Conservation (phyloP, 2,888 invertebrate species). For the Gortyna flavago region DNA sequence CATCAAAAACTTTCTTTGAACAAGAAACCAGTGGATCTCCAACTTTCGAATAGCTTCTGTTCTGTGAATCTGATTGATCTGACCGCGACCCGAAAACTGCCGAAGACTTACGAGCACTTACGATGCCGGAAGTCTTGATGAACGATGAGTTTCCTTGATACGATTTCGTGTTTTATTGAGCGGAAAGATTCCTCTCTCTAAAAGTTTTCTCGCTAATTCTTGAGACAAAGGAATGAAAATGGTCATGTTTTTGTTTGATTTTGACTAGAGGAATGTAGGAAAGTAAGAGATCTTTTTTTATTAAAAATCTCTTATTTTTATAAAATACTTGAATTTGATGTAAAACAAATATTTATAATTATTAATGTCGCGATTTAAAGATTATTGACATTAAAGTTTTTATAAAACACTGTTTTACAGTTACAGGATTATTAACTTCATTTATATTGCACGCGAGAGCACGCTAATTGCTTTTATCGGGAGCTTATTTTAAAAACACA, state of each 20-base stretch:
- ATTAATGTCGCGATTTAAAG: background rate
- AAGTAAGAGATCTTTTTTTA: background rate
- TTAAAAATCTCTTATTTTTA: too few species aligned
- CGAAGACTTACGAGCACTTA: slow-evolving; percentile 47
- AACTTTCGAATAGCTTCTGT: slow-evolving; percentile 38
- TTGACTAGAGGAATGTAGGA: background rate
- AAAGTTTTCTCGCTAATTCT: slow-evolving; percentile 24
- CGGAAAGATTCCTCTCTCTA: slow-evolving; percentile 28
- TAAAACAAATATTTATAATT: background rate
- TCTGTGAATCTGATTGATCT: slow-evolving; percentile 14
- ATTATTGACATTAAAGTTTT: background rate
- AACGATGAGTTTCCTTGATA: slow-evolving; percentile 37
- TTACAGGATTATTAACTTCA: background rate
- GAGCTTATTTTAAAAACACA: too few species aligned
- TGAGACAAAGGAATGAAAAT: slow-evolving; percentile 1
- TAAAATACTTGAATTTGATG: too few species aligned
- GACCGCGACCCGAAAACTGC: slow-evolving; percentile 17
- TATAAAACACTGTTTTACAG: background rate
- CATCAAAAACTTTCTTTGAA: slow-evolving; percentile 38
- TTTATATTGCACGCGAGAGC: too few species aligned
- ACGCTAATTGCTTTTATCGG: too few species aligned
- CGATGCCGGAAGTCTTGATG: slow-evolving; percentile 46
- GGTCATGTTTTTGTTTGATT: background rate
- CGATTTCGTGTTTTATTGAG: slow-evolving; percentile 28
- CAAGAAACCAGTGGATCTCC: slow-evolving; percentile 39